These are phyloP conservation scores for Crotalus helleri DNA, from an alignment of 2,113 vertebrate genomes.

Conservation along the genomic window DNA sequence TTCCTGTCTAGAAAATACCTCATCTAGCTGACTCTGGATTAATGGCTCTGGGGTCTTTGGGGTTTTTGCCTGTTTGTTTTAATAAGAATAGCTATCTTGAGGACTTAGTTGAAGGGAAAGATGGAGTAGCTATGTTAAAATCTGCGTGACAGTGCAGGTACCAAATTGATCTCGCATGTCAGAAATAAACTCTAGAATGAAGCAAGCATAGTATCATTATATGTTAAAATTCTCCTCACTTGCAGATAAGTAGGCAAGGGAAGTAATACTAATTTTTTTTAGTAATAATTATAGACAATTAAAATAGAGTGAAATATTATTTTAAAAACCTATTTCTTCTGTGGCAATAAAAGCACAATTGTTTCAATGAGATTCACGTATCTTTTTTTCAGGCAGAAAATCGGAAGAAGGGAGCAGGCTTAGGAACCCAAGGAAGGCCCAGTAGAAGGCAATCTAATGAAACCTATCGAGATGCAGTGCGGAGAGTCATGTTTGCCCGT, in stretches of 20 bases:
- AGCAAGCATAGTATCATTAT: not conserved
- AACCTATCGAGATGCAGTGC: conserved; percentile 89
- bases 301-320: not conserved
- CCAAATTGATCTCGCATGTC: not conserved
- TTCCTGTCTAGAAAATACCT: not conserved
- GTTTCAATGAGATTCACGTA: not conserved
- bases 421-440: conserved; percentile 78
- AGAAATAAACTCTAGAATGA: not conserved
- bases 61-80: not conserved
- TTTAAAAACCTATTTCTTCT: not conserved
- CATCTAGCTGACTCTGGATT: not conserved
- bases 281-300: not conserved
- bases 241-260: not conserved
- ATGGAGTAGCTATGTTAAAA: not conserved
- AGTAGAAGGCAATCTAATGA: conserved; percentile 76
- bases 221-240: not conserved
- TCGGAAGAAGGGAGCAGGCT: conserved; percentile 78
- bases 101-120: not conserved
- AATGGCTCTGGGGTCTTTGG: not conserved
- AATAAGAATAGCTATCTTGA: not conserved
- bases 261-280: not conserved
- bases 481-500: conserved; percentile 95
- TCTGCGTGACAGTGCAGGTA: not conserved
- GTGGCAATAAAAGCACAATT: not conserved
- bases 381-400: conserved; percentile 69